A percentile compares a stretch with the other conserved stretches of the same genome.
Evolutionary conservation across 2,797 vertebrate species (phyloP).

Genomic region (Sebastes jordani): DNA sequence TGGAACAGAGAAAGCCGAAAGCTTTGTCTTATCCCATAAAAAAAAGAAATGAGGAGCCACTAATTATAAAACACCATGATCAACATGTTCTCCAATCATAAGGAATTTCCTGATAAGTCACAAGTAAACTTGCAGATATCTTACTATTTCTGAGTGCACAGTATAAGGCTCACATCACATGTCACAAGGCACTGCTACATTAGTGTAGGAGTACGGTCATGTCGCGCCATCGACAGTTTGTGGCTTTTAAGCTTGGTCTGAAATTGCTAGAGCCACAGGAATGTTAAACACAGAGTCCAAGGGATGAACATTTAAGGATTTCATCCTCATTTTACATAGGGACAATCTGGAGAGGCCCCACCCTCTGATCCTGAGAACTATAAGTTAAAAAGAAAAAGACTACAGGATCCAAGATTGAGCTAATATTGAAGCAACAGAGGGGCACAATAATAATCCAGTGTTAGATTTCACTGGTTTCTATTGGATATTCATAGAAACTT

Average conservation of each 20-base stretch:
- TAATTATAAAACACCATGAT: background rate
- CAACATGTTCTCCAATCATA: background rate
- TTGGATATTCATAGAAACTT: background rate
- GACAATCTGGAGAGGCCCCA: constrained; percentile 58
- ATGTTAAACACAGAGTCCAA: constrained; percentile 78
- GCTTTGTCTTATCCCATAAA: background rate
- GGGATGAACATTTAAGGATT: constrained; percentile 67
- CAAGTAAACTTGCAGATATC: constrained; percentile 42
- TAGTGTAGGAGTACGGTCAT: constrained; percentile 42
- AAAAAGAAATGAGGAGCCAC: constrained; percentile 6
- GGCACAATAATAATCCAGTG: background rate
- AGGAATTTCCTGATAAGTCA: constrained; percentile 20
- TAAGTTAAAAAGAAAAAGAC: constrained; percentile 2
- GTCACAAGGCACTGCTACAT: constrained; percentile 26
- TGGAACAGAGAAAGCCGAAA: constrained; percentile 15
- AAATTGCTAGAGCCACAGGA: constrained; percentile 77
- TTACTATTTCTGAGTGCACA: constrained; percentile 33
- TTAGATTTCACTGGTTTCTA: background rate
- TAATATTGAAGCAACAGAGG: background rate
- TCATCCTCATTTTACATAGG: constrained; percentile 62
- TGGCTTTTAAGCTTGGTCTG: constrained; percentile 66
- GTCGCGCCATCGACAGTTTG: constrained; percentile 55
- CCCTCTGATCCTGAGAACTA: constrained; percentile 17
- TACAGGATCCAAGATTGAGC: background rate
- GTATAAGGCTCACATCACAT: constrained; percentile 21